phyloP scores from a whole-genome alignment of 2,113 vertebrate species.

The Microtus montanus region DNA sequence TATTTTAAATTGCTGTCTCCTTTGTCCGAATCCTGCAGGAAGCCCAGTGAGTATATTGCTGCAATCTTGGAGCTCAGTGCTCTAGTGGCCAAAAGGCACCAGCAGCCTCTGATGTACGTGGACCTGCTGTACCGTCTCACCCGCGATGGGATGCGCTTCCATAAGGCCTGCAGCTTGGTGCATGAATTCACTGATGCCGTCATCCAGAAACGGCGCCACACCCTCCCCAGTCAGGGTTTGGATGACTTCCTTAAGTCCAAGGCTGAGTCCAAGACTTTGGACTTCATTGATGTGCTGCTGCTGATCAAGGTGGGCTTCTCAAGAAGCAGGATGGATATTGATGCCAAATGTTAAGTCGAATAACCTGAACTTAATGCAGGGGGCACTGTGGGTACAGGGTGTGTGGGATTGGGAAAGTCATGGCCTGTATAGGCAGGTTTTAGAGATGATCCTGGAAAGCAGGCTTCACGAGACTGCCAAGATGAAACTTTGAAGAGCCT shows the following conservation, averaged over 20 bases:
- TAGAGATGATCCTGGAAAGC: not conserved
- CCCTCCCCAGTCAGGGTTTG: not conserved
- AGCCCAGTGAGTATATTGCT: not conserved
- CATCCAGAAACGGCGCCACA: not conserved
- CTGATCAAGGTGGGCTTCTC: conserved; percentile 84
- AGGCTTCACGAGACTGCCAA: not conserved
- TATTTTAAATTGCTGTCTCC: not conserved
- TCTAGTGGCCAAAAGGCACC: not conserved
- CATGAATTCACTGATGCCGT: not conserved
- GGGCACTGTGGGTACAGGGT: not conserved
- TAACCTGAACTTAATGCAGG: not conserved
- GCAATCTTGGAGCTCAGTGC: conserved; percentile 22
- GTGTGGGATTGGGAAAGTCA: not conserved
- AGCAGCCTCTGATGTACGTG: not conserved
- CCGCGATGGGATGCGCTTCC: not conserved
- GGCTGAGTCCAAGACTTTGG: conserved; percentile 78
- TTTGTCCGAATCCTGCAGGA: not conserved
- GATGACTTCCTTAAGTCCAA: not conserved
- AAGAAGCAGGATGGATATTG: not conserved
- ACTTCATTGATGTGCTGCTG: conserved; percentile 93
- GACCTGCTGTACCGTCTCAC: not conserved
- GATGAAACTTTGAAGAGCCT: not conserved
- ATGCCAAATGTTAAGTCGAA: not conserved
- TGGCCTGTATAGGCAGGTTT: not conserved
- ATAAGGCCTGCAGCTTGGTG: not conserved